Percentiles rank a stretch among this genome's conserved stretches.
These are phyloP conservation scores for Antechinus stuartii DNA, from an alignment of 2,113 vertebrate genomes.

Conservation along the genomic window DNA sequence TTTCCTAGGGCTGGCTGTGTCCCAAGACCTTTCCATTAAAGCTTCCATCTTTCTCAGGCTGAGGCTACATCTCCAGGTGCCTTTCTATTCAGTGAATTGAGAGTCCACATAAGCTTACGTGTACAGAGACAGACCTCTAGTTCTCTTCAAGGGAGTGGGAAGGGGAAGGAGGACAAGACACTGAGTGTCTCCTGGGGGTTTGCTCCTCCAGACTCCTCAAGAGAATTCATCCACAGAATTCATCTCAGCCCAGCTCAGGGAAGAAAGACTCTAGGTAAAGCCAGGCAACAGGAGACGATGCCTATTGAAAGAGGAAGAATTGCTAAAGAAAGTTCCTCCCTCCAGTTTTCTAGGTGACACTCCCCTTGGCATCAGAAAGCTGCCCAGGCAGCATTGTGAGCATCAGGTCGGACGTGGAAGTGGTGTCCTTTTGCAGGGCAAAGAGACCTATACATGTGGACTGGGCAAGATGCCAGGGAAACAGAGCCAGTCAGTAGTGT, in stretches of 20 bases:
- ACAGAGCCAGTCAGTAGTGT: neutral
- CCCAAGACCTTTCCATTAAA: neutral
- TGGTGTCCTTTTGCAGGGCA: neutral
- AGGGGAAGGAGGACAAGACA: neutral
- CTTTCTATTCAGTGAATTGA: neutral
- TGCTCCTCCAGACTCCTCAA: neutral
- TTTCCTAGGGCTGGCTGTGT: neutral
- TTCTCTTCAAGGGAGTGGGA: neutral
- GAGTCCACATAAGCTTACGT: neutral
- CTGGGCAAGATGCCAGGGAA: neutral
- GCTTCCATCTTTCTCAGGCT: neutral
- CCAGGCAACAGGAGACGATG: accelerated
- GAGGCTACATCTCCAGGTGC: neutral
- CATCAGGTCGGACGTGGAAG: no score
- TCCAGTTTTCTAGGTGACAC: neutral
- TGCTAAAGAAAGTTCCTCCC: neutral
- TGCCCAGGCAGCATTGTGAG: neutral
- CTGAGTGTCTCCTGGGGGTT: neutral
- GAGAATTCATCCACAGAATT: neutral
- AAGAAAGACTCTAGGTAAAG: neutral
- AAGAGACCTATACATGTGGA: neutral
- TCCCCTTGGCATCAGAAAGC: neutral
- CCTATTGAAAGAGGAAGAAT: neutral
- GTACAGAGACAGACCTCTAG: neutral
- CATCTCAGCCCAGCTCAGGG: neutral